Evolutionary conservation across 2,888 invertebrate species (phyloP).

Genomic region (Nephrotoma flavescens): DNA sequence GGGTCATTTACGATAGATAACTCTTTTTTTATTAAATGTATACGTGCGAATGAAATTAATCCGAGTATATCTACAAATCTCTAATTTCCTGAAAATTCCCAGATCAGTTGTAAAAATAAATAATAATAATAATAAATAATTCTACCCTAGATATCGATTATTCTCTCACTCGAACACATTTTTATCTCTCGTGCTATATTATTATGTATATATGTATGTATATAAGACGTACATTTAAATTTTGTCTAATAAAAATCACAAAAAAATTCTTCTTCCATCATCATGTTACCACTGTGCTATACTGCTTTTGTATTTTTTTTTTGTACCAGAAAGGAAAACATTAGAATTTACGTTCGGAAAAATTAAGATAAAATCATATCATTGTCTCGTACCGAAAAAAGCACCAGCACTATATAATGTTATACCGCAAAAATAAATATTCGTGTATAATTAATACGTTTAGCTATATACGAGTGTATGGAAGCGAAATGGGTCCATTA

Average conservation of each 20-base stretch:
- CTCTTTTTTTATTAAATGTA: background rate
- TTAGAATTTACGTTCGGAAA: background rate
- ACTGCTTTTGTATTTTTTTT: background rate
- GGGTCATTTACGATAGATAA: background rate
- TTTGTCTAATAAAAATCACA: background rate
- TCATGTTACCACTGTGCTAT: background rate
- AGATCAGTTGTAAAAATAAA: background rate
- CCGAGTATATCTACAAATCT: background rate
- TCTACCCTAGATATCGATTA: background rate
- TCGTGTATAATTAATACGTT: background rate
- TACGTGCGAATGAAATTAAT: background rate
- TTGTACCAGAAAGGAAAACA: background rate
- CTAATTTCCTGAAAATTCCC: background rate
- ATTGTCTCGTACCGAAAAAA: background rate
- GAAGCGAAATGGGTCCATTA: background rate
- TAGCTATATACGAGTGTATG: background rate
- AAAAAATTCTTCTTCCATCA: background rate
- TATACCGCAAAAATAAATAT: background rate
- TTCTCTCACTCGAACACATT: background rate
- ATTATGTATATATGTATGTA: too few relatives aligned
- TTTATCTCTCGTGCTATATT: background rate
- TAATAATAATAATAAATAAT: background rate
- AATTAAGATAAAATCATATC: background rate
- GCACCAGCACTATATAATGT: background rate
- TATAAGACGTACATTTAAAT: background rate